Conservation (phyloP, 2,888 invertebrate genomes). For the Sisyra terminalis region DNA sequence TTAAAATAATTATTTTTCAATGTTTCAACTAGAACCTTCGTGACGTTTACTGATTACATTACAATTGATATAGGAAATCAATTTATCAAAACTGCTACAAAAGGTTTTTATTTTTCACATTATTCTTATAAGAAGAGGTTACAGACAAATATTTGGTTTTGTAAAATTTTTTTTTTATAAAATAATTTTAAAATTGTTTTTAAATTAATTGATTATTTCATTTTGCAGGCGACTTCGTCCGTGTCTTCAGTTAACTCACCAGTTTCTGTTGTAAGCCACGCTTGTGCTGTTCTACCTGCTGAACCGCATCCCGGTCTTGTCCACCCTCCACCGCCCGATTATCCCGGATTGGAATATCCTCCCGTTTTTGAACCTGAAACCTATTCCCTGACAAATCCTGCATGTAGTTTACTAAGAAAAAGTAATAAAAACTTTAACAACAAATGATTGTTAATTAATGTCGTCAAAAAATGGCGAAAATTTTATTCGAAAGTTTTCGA, state of each 20-base stretch:
- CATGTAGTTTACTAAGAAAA: slow-evolving; percentile 24
- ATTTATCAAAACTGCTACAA: no score
- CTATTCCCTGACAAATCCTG: slow-evolving; percentile 49
- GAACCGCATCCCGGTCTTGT: not conserved
- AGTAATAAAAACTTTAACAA: slow-evolving; percentile 15
- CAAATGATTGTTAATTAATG: slow-evolving; percentile 7
- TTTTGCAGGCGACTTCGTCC: slow-evolving; percentile 3
- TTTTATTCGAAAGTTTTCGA: slow-evolving; percentile 5
- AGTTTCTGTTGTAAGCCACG: not conserved
- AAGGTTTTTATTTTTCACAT: no score
- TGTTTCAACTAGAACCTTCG: no score
- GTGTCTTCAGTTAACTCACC: not conserved
- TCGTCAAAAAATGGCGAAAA: slow-evolving; percentile 7
- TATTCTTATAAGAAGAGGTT: no score
- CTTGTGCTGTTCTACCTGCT: not conserved
- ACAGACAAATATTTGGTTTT: no score
- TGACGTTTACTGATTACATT: no score
- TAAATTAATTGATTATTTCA: not conserved
- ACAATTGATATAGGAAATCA: no score
- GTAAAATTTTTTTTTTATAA: no score
- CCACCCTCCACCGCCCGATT: slow-evolving; percentile 37
- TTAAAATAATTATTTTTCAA: no score
- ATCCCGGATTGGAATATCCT: slow-evolving; percentile 71
- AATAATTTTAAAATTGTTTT: no score
- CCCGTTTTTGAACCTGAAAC: slow-evolving; percentile 76